Percentiles rank a stretch among this genome's conserved stretches.
Conservation (phyloP, 2,888 invertebrate genomes). For the Keiferia lycopersicella region DNA sequence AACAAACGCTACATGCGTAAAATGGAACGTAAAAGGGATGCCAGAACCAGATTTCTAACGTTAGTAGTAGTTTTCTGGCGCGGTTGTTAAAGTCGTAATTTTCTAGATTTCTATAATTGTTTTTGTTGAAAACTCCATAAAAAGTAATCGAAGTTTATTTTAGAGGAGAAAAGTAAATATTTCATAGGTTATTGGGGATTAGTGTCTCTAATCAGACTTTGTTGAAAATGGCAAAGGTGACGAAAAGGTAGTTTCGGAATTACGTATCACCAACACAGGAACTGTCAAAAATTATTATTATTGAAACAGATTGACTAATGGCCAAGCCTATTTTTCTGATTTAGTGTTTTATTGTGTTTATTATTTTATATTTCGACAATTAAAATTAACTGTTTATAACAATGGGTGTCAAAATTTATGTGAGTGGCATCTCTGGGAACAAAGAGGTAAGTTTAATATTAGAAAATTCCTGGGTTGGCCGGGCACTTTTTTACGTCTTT, state of each 20-base stretch:
- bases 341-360: slow-evolving; percentile 56
- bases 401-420: slow-evolving; percentile 95
- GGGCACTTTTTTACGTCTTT: slow-evolving; percentile 60
- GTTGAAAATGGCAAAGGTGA: too few species aligned
- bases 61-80: not conserved
- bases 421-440: slow-evolving; percentile 96
- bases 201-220: too few species aligned
- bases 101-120: too few species aligned
- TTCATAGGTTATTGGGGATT: too few species aligned
- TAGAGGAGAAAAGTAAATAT: too few species aligned
- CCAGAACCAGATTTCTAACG: not conserved
- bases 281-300: slow-evolving; percentile 65
- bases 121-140: too few species aligned
- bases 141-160: too few species aligned
- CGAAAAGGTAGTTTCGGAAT: not conserved
- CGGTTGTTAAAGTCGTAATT: not conserved
- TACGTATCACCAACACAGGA: slow-evolving; percentile 39
- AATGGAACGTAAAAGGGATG: slow-evolving; percentile 22
- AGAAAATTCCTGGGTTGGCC: slow-evolving; percentile 64
- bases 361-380: slow-evolving; percentile 56
- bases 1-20: slow-evolving; percentile 16
- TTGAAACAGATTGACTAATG: slow-evolving; percentile 68
- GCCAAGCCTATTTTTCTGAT: slow-evolving; percentile 77
- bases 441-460: slow-evolving; percentile 90
- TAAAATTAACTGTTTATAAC: slow-evolving; percentile 50